These are phyloP conservation scores for Drosophila algonquin DNA, from an alignment of 2,888 invertebrate genomes.

Conservation along the genomic window DNA sequence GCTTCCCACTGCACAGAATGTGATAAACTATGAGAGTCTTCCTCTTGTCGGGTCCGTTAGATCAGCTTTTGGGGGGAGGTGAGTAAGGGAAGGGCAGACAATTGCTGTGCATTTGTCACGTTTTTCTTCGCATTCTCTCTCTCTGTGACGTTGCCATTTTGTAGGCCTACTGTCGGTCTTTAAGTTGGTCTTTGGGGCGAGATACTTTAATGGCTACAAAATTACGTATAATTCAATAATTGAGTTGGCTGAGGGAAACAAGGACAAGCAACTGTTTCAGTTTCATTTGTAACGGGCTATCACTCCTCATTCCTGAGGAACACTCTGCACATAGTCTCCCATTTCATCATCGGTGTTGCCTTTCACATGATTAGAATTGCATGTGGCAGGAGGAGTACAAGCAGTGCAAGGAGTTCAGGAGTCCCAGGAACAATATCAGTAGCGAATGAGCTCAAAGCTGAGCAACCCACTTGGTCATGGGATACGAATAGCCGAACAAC, in stretches of 20 bases:
- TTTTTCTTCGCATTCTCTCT: not conserved
- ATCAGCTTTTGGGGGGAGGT: slow-evolving; percentile 20
- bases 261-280: not conserved
- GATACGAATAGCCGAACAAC: slow-evolving; percentile 49
- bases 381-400: slow-evolving; percentile 39
- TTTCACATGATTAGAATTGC: slow-evolving; percentile 63
- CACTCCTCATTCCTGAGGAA: not conserved
- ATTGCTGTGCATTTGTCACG: slow-evolving; percentile 56
- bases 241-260: not conserved
- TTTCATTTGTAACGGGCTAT: not conserved
- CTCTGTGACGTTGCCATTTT: slow-evolving; percentile 2
- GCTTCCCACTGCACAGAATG: slow-evolving; percentile 46
- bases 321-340: not conserved
- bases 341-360: slow-evolving; percentile 38
- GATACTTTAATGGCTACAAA: not conserved
- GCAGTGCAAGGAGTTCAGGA: slow-evolving; percentile 8
- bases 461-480: slow-evolving; percentile 22
- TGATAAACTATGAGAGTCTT: slow-evolving; percentile 49
- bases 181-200: not conserved
- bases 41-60: slow-evolving; percentile 37
- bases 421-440: slow-evolving; percentile 48
- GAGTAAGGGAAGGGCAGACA: slow-evolving; percentile 19
- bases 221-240: not conserved
- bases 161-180: slow-evolving; percentile 6
- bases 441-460: slow-evolving; percentile 15